Conservation (phyloP, 2,888 invertebrate genomes). For the Calliopum simillimum region DNA sequence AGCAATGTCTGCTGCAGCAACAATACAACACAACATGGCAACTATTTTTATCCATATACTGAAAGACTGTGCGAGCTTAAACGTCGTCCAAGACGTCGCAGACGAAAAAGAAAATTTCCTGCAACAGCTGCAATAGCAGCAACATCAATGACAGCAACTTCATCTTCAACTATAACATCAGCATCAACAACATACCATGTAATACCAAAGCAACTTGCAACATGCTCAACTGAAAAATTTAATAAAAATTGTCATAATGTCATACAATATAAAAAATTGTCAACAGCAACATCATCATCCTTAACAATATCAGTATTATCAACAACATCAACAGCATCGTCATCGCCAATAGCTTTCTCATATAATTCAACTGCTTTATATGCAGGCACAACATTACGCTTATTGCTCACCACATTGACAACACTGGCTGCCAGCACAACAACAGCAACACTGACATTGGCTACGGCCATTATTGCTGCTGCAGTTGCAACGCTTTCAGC, state of each 20-base stretch:
- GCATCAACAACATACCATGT: conserved; percentile 33
- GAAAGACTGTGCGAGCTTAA: conserved; percentile 64
- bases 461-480: conserved; percentile 41
- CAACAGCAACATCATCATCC: conserved; percentile 5
- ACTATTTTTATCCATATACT: conserved; percentile 50
- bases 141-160: conserved; percentile 27
- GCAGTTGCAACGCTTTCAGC: conserved; percentile 38
- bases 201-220: conserved; percentile 30
- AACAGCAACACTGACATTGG: conserved; percentile 30
- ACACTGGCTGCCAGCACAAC: conserved; percentile 40
- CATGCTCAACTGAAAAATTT: too few relatives aligned
- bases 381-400: conserved; percentile 30
- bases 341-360: conserved; percentile 7
- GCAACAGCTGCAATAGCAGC: conserved; percentile 14
- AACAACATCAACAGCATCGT: conserved; percentile 43
- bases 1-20: conserved; percentile 9
- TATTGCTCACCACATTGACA: conserved; percentile 45
- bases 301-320: conserved; percentile 34
- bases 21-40: conserved; percentile 14
- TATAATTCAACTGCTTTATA: background rate
- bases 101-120: conserved; percentile 53
- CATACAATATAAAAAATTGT: too few relatives aligned
- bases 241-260: too few relatives aligned
- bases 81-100: conserved; percentile 60
- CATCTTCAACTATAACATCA: conserved; percentile 23